phyloP scores from a whole-genome alignment of 2,113 vertebrate species.

The Saccopteryx leptura region DNA sequence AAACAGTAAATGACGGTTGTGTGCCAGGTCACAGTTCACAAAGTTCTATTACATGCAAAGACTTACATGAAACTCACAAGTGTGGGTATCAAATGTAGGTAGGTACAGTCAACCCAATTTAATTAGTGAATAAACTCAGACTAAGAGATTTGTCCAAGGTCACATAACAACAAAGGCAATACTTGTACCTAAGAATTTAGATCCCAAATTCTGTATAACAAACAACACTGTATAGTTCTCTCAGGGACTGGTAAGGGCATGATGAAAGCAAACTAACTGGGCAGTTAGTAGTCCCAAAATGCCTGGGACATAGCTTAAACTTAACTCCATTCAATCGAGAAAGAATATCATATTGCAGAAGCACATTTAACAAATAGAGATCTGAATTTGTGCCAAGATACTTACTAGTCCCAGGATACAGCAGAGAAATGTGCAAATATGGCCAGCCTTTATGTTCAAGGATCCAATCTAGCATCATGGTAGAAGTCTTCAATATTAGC shows the following conservation, averaged over 20 bases:
- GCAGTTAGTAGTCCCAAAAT: background rate
- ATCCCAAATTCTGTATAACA: slow-evolving; percentile 20
- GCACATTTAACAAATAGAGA: background rate
- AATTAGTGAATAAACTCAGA: background rate
- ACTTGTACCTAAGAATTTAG: background rate
- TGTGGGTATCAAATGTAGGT: background rate
- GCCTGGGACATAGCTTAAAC: background rate
- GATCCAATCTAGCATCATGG: background rate
- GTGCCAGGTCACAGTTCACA: background rate
- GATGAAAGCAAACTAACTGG: background rate
- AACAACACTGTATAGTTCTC: background rate
- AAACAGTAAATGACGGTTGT: background rate
- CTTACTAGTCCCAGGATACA: background rate
- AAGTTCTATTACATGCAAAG: background rate
- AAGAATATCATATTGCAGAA: background rate
- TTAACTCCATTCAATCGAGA: background rate
- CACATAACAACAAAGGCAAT: background rate
- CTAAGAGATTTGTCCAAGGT: background rate
- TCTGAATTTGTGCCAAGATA: background rate
- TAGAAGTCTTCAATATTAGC: background rate
- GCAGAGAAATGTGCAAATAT: background rate
- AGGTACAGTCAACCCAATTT: background rate
- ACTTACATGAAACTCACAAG: slow-evolving; percentile 11
- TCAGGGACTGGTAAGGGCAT: background rate
- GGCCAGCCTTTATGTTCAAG: background rate